Percentiles rank a stretch among this genome's conserved stretches.
These are phyloP conservation scores for Lagopus leucura DNA, from an alignment of 2,113 vertebrate species.

Conservation along the genomic window DNA sequence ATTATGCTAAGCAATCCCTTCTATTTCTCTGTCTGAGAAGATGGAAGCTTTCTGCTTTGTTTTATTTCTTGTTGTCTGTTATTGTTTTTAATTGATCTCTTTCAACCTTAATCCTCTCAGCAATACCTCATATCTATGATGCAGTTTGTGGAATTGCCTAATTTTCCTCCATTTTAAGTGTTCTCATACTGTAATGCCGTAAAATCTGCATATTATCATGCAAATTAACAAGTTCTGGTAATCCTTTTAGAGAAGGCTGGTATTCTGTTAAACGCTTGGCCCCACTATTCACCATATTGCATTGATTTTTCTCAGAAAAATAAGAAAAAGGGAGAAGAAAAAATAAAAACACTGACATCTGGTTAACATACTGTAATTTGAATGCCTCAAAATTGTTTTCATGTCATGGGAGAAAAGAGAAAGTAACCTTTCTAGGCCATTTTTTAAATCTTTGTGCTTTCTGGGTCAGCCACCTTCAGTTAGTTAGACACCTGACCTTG, in stretches of 20 bases:
- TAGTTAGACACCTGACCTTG: background rate
- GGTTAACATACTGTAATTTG: background rate
- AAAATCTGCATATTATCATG: background rate
- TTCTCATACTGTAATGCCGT: background rate
- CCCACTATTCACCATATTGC: background rate
- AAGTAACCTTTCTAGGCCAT: background rate
- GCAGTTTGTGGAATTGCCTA: background rate
- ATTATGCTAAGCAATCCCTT: background rate
- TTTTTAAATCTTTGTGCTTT: background rate
- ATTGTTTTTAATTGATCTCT: background rate
- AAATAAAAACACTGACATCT: background rate
- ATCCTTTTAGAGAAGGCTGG: background rate
- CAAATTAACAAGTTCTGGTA: background rate
- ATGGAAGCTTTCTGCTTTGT: background rate
- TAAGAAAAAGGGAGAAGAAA: background rate
- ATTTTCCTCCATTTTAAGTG: background rate
- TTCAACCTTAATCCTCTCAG: background rate
- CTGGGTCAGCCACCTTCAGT: background rate
- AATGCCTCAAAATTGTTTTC: background rate
- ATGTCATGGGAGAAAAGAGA: background rate
- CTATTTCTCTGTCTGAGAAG: background rate
- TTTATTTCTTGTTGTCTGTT: background rate
- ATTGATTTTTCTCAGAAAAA: background rate
- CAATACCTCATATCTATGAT: background rate
- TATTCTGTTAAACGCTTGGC: background rate